Evolutionary conservation across 1,140 invertebrate species (phyloP), one percentile per base, ranked within the genome.

Genomic region (Phortica variegata): DNA sequence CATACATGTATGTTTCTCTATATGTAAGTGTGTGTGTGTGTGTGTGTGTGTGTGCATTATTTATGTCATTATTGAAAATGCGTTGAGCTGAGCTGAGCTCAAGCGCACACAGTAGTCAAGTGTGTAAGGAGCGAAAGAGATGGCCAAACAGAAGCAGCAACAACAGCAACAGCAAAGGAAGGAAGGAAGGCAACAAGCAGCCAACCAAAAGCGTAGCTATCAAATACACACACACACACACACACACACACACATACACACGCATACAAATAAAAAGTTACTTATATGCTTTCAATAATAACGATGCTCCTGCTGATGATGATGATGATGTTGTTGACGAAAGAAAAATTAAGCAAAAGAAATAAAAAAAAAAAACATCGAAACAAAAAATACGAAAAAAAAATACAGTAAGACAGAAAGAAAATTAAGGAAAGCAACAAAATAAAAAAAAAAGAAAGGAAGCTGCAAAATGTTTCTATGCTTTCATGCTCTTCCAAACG

Each of bases 11-110:
- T 38, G 7, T 23, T 16, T 3, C 41, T n/a, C 17, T 6, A 18
- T 37, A n/a, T 23, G 41, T 21, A 38, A 13, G 51, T 47, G 50
- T 40, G 32, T 32, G 52, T 44, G 54, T 47, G 47, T 47, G 29
- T 41, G 13, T 16, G 36, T 47, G 42, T 42, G 16, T 40, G 38
- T 5, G 38, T 39, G 29, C 40, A 36, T 54, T 65, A 60, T 65
- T 68, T 69, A 69, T 69, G 65, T 61, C 55, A 65, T 68, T 68
- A 68, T 69, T 69, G 65, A 66, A 69, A 61, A 69, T 69, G 65
- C 65, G 65, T 69, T 70, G 6, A n/a, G n/a, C n/a, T n/a, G n/a
- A n/a, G 29, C 7, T 31, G 7, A n/a, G 29, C n/a, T n/a, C n/a
- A n/a, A n/a, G n/a, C n/a, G n/a, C n/a, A n/a, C n/a, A n/a, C n/a